Evolutionary conservation across 2,888 invertebrate species (phyloP).

Genomic region (Tipula unca): DNA sequence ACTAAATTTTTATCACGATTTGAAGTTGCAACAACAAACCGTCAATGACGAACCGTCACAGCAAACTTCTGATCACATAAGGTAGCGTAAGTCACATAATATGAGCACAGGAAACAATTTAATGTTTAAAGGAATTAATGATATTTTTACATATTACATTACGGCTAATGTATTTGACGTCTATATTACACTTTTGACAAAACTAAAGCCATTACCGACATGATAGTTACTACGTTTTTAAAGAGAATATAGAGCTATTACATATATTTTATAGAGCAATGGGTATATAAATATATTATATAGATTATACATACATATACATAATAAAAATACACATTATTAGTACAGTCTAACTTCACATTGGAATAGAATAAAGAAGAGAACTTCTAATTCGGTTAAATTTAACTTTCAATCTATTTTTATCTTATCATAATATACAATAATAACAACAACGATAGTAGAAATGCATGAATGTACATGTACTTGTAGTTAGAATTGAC

Average conservation of each 20-base stretch:
- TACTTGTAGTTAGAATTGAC: not conserved
- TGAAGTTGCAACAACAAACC: too few species aligned
- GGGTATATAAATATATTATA: not conserved
- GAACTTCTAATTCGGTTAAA: not conserved
- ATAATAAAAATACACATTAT: too few species aligned
- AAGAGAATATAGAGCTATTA: not conserved
- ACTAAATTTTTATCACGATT: too few species aligned
- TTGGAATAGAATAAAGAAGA: not conserved
- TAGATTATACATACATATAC: too few species aligned
- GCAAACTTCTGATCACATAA: too few species aligned
- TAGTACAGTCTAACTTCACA: not conserved
- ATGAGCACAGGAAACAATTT: too few species aligned
- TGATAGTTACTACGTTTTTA: not conserved
- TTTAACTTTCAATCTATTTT: slow-evolving; percentile 8
- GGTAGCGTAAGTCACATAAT: too few species aligned
- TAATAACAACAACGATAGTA: not conserved
- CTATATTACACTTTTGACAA: not conserved
- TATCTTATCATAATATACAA: not conserved
- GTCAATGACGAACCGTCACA: too few species aligned
- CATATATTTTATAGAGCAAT: not conserved
- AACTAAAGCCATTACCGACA: not conserved
- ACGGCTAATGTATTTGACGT: not conserved
- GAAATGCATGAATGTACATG: not conserved
- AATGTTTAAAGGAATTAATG: too few species aligned
- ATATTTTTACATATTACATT: not conserved